These are phyloP conservation scores for Hipposideros armiger DNA, from an alignment of 2,113 vertebrate genomes.

Conservation along the genomic window DNA sequence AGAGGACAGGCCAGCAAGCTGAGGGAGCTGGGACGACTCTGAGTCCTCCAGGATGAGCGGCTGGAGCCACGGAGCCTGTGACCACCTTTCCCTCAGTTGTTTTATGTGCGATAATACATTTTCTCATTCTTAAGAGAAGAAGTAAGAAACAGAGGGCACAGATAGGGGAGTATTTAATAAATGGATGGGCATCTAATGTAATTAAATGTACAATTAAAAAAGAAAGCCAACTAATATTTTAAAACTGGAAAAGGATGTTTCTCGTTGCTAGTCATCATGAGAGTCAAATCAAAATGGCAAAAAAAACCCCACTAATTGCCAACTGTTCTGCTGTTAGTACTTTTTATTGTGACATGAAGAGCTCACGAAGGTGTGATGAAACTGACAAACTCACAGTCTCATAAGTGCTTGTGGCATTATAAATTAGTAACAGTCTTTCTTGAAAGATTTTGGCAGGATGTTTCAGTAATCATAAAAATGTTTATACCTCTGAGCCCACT, in stretches of 20 bases:
- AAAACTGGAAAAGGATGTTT: background rate
- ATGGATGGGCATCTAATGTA: background rate
- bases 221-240: background rate
- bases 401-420: background rate
- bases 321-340: background rate
- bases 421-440: background rate
- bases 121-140: slow-evolving; percentile 22
- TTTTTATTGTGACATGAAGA: background rate
- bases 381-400: background rate
- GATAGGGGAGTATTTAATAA: background rate
- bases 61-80: background rate
- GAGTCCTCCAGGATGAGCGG: background rate
- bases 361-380: background rate
- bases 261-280: background rate
- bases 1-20: background rate
- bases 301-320: background rate
- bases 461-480: slow-evolving; percentile 42
- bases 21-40: background rate
- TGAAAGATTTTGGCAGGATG: background rate
- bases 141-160: background rate
- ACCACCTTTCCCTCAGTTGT: background rate
- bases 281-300: slow-evolving; percentile 10
- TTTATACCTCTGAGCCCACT: background rate
- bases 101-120: background rate
- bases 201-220: background rate